Conservation (phyloP, 2,113 vertebrate species). For the Rhea pennata region DNA sequence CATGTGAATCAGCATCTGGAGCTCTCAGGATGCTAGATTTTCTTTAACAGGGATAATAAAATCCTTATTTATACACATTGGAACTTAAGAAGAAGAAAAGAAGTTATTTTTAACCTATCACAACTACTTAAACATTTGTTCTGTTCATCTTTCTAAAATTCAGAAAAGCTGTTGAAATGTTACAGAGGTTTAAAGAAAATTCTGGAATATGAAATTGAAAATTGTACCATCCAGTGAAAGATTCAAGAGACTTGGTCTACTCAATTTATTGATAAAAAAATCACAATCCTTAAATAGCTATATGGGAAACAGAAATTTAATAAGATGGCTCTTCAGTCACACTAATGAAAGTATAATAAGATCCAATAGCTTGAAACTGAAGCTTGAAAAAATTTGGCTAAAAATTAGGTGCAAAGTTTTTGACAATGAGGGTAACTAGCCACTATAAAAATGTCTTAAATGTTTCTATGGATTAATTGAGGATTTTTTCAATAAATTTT, state of each 20-base stretch:
- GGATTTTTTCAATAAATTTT: background rate
- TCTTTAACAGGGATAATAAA: background rate
- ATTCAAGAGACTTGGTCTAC: background rate
- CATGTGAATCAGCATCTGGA: background rate
- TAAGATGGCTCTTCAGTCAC: background rate
- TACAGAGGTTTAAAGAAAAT: background rate
- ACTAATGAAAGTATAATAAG: background rate
- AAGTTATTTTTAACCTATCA: background rate
- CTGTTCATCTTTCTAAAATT: background rate
- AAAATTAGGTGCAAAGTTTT: conserved; percentile 6
- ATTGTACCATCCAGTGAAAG: background rate
- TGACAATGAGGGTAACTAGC: background rate
- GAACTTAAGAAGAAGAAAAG: background rate
- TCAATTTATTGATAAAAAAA: conserved; percentile 31
- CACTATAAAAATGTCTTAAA: background rate
- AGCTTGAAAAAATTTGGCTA: background rate
- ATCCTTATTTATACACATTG: background rate
- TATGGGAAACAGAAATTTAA: conserved; percentile 21
- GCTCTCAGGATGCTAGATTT: background rate
- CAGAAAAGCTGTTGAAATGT: background rate
- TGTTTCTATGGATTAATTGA: background rate
- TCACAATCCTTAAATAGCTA: conserved; percentile 13
- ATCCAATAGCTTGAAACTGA: conserved; percentile 8
- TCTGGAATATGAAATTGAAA: background rate
- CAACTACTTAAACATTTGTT: background rate